Percentiles rank a stretch among this genome's conserved stretches.
Conservation (phyloP, 1,140 invertebrate species). For the Polyergus mexicanus region DNA sequence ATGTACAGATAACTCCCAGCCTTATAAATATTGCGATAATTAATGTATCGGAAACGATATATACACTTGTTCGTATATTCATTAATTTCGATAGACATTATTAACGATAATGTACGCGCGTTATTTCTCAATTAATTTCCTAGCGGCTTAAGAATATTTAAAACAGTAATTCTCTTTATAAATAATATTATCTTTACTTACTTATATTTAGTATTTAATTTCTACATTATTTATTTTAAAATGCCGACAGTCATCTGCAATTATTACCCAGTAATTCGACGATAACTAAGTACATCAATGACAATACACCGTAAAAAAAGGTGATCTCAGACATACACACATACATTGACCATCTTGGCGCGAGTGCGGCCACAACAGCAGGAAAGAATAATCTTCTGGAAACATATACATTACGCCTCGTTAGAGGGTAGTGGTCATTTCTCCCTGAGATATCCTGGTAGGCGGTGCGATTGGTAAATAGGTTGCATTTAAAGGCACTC, state of each 20-base stretch:
- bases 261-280: background rate
- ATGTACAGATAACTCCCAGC: constrained; percentile 13
- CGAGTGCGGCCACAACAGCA: background rate
- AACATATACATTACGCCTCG: constrained; percentile 62
- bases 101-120: background rate
- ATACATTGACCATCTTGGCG: too few relatives aligned
- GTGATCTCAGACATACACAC: too few relatives aligned
- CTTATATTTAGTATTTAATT: background rate
- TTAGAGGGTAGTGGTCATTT: constrained; percentile 67
- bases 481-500: constrained; percentile 83
- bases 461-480: constrained; percentile 80
- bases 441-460: constrained; percentile 73
- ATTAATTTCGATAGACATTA: constrained; percentile 35
- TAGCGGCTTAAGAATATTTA: background rate
- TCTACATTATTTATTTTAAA: background rate
- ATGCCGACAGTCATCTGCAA: background rate
- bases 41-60: constrained; percentile 48
- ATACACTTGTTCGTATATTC: background rate
- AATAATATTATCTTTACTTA: background rate
- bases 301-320: background rate
- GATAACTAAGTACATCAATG: background rate
- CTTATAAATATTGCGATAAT: constrained; percentile 58
- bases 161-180: background rate
- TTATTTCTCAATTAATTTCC: constrained; percentile 19
- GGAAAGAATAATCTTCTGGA: constrained; percentile 52